Base-by-base conservation (phyloP, 2,888 invertebrate genomes). In the Oeneis ivallda region DNA sequence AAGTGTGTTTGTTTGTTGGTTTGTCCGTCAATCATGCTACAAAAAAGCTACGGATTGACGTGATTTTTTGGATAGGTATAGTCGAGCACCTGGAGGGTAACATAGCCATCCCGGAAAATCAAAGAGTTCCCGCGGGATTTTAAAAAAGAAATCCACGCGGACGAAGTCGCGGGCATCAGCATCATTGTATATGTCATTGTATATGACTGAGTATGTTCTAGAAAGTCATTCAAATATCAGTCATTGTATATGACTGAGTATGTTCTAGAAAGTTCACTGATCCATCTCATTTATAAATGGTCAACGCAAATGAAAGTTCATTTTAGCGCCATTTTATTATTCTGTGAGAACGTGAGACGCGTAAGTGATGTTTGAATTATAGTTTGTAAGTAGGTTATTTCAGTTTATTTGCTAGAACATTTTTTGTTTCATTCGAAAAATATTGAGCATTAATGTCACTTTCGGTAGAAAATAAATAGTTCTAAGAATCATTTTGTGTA, bases 271-370 rank as follows among this genome's bases (percentile, higher is more conserved):
- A 53, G 8, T 53, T 53, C 15, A 17, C 34, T 65, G 41, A 57
- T 53, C 50, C 49, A 67, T 62, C 53, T 49, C 53, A 52, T 61
- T 58, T 56, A 52, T 65, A 65, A 67, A 72, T 70, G 71, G 74
- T 73, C 74, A 74, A 73, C 75, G 76, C 75, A 77, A 77, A 77
- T 76, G 74, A 76, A 76, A 74, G 76, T 72, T 70, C 68, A 74
- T 74, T 77, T 83, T 79, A 84, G 77, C 75, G 79, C 74, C 70
- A 71, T 84, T 84, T 85, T 85, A 85, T 80, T 75, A 77, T 79
- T 73, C 75, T 70, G 73, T 76, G 75, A 70, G 78, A 76, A 81
- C 79, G 83, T 76, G 74, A 58, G 74, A 72, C 75, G 84, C 80
- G 82, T 80, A 72, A 66, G 62, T 71, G 70, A 74, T 71, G 68